Base-by-base conservation (phyloP, 2,888 invertebrate genomes). In the Parochlus steinenii region DNA sequence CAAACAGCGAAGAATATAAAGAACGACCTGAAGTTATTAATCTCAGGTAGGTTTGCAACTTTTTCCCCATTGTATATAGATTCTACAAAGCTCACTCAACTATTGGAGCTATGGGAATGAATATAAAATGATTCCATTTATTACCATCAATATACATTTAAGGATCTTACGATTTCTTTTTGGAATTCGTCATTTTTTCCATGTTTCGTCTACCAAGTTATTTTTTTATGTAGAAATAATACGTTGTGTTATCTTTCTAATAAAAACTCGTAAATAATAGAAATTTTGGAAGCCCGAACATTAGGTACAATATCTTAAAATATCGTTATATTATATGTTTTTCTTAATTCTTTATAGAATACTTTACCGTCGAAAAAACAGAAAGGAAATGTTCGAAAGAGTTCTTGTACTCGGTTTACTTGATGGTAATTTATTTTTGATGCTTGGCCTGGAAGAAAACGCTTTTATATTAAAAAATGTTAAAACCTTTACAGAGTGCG, bases 351-450 rank as follows among this genome's bases (percentile, higher is more conserved):
- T n/a, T n/a, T n/a, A n/a, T 27, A 33, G 33, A 8, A 14, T 33
- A 8, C 18, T 33, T 20, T 33, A 33, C 25, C 33, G 33, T 26
- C 14, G 20, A 20, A 18, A 19, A n/a, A 33, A 25, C 16, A 26
- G 19, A 33, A 25, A 14, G 16, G 33, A 33, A 33, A 19, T 33
- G 17, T 33, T 33, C 19, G 25, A 33, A 26, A 33, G n/a, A 10
- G 14, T 11, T 11, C 11, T 33, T 14, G 19, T 27, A 16, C 27
- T 26, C n/a, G 27, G n/a, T 11, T 25, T 33, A 15, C 18, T 33
- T 27, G 26, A 26, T 17, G 33, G 33, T 33, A 33, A 33, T 11
- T 14, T 14, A 12, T 11, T 3, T 27, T 12, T 4, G 12, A 6
- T 26, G n/a, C 12, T n/a, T 7, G 26, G n/a, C n/a, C n/a, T 10